Evolutionary conservation across 30 jellyfish, hydroid and myxozoan species (phyloP), one percentile per base, ranked within the genome.

Genomic region (Aurelia sp.): DNA sequence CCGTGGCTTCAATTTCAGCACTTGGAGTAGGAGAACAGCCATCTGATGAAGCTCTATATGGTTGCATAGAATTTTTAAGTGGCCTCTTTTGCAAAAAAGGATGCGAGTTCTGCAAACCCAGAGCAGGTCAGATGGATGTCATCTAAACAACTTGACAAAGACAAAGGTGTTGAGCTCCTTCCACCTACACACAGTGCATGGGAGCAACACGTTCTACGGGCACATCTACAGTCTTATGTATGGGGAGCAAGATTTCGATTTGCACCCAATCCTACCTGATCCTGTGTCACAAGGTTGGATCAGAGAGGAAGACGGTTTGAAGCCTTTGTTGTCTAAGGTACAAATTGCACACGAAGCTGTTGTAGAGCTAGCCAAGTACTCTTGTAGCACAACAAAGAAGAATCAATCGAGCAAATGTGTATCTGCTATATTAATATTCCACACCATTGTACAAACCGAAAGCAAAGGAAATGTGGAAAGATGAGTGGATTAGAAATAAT

Each of bases 81-180:
- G 76, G 76, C 76, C 76, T 66, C 76, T 66, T 66, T 66, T 3
- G 76, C 55, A 19, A 66, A 66, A 66, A 66, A 66, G 76, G 76
- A 66, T 66, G 40, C 76, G 0, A 66, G n/a, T 15, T 66, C 6
- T 66, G 48, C 48, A 22, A 66, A 66, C 48, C 76, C 76, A 66
- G 76, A 66, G 40, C 48, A 66, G 15, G 76, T 66, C 58, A 0
- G 76, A 21, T 66, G 76, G 76, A 66, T 66, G 76, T 66, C 76
- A 11, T 66, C 22, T 22, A 66, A 66, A 66, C 76, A 66, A 22
- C 76, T 66, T 66, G 76, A 58, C 48, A 66, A 66, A 66, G 76
- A 66, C 76, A 66, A 66, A 66, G 76, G 76, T 15, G 76, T 66
- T 66, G 59, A 66, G 76, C 76, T 66, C 76, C 76, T 66, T 66